These are phyloP conservation scores for Acropternis orthonyx DNA, from an alignment of 2,797 vertebrate species.

Conservation along the genomic window DNA sequence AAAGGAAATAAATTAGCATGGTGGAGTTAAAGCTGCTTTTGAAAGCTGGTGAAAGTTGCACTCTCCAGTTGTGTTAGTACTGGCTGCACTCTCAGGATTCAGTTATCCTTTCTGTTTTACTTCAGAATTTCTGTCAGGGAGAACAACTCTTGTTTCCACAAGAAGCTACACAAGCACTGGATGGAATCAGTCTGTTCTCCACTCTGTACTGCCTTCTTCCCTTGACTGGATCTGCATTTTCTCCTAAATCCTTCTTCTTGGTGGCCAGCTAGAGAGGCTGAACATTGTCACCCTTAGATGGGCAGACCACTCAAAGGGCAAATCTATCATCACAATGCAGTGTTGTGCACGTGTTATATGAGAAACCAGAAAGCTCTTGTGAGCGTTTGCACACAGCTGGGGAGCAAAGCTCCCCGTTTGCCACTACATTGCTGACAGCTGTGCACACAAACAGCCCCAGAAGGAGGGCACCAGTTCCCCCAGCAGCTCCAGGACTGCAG, in stretches of 20 bases:
- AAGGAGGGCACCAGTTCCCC: neutral
- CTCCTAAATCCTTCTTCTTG: neutral
- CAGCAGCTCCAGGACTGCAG: neutral
- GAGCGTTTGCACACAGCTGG: neutral
- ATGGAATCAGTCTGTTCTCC: neutral
- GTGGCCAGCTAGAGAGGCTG: neutral
- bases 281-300: neutral
- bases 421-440: neutral
- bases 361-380: neutral
- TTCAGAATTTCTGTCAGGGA: neutral
- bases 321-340: neutral
- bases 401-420: neutral
- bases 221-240: neutral
- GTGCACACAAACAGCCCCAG: neutral
- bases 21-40: neutral
- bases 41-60: neutral
- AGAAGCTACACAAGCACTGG: neutral
- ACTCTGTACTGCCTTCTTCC: neutral
- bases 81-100: neutral
- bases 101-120: neutral
- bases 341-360: neutral
- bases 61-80: neutral
- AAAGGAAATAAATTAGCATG: neutral
- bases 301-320: neutral
- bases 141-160: neutral